Conservation (phyloP, 2,797 vertebrate species). For the Phyllotis vaccarum region DNA sequence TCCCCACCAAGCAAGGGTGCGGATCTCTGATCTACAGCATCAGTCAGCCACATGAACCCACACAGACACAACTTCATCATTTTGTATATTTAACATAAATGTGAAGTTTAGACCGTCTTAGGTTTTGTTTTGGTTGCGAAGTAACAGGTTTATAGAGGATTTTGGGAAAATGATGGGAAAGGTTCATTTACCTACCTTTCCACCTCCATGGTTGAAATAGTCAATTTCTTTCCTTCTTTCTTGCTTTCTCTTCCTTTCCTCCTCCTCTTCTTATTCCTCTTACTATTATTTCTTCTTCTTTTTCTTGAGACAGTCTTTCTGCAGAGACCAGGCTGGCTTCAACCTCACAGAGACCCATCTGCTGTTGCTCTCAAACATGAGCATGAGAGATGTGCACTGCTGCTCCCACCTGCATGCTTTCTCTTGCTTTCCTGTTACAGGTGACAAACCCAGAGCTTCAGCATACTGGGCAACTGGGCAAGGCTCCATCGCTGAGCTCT, state of each 20-base stretch:
- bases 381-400: background rate
- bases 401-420: background rate
- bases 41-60: background rate
- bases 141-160: background rate
- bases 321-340: background rate
- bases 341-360: background rate
- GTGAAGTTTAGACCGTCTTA: background rate
- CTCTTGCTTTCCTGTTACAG: background rate
- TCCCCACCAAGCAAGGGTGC: background rate
- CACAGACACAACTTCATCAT: background rate
- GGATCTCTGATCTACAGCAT: background rate
- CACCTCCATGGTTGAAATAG: background rate
- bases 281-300: background rate
- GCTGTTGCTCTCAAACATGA: background rate
- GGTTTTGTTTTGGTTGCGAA: slow-evolving; percentile 35
- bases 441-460: background rate
- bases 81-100: background rate
- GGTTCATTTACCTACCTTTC: background rate
- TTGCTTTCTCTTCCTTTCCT: background rate
- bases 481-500: background rate
- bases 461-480: background rate
- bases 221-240: background rate
- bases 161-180: slow-evolving; percentile 28
- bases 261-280: background rate
- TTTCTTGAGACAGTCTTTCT: background rate